Evolutionary conservation across 2,888 invertebrate species (phyloP).

Genomic region (Thereva unica): DNA sequence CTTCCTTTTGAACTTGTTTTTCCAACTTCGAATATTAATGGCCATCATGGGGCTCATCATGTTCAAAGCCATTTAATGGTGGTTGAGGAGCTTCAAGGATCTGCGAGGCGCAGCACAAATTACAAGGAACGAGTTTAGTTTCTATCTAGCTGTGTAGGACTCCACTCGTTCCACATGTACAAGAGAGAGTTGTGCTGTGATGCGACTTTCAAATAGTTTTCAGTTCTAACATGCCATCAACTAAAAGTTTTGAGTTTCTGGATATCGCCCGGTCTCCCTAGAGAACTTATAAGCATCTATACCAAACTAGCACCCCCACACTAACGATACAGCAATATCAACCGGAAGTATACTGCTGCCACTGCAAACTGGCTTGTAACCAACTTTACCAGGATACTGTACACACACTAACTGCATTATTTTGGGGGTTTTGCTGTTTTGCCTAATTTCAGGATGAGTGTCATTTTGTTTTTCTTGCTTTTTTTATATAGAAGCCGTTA

Average conservation of each 20-base stretch:
- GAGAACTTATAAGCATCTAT: slow-evolving; percentile 9
- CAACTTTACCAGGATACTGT: slow-evolving; percentile 14
- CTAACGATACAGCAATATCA: slow-evolving; percentile 12
- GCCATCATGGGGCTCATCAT: slow-evolving; percentile 27
- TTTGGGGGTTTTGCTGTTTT: background rate
- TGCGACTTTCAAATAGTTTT: slow-evolving; percentile 28
- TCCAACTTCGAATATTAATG: slow-evolving; percentile 15
- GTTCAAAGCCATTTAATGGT: slow-evolving; percentile 18
- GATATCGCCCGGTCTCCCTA: too few relatives aligned
- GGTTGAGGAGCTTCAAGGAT: slow-evolving; percentile 6
- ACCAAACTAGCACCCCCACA: slow-evolving; percentile 10
- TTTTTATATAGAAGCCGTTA: slow-evolving; percentile 6
- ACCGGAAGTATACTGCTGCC: slow-evolving; percentile 23
- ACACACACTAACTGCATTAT: slow-evolving; percentile 16
- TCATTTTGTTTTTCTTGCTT: slow-evolving; percentile 1
- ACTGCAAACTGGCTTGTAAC: slow-evolving; percentile 21
- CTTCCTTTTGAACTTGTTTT: too few relatives aligned
- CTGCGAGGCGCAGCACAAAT: slow-evolving; percentile 24
- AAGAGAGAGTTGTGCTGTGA: slow-evolving; percentile 21
- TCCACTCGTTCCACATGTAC: slow-evolving; percentile 4
- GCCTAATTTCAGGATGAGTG: slow-evolving; percentile 24
- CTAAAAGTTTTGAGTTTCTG: slow-evolving; percentile 16
- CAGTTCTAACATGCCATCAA: slow-evolving; percentile 28
- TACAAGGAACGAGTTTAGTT: slow-evolving; percentile 22
- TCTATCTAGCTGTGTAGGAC: slow-evolving; percentile 12